Evolutionary conservation across 2,888 invertebrate genomes (phyloP).

Genomic region (Ommatoiulus sabulosus): DNA sequence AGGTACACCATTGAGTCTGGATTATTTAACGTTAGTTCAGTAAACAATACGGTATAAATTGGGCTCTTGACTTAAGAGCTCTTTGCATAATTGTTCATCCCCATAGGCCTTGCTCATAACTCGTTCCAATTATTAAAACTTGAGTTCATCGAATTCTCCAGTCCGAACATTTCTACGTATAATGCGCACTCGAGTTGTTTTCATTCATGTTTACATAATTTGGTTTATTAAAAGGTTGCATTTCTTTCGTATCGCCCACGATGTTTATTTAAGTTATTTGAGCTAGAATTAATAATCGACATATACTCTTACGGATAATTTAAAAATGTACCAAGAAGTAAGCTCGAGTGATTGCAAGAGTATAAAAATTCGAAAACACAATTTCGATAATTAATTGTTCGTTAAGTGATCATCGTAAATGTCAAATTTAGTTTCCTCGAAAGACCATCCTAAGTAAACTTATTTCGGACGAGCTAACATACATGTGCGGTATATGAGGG

Average conservation of each 20-base stretch:
- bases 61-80: slow-evolving; percentile 17
- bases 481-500: too few species aligned
- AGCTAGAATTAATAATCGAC: background rate
- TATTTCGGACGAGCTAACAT: too few species aligned
- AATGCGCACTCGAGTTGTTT: background rate
- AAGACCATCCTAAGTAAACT: too few species aligned
- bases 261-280: background rate
- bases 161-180: background rate
- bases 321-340: background rate
- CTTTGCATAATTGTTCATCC: background rate
- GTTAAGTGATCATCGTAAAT: background rate
- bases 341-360: too few species aligned
- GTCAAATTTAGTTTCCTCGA: too few species aligned
- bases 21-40: slow-evolving; percentile 9
- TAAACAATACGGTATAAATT: slow-evolving; percentile 4
- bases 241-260: background rate
- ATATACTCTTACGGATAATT: background rate
- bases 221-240: background rate
- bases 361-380: background rate
- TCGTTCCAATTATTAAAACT: background rate
- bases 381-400: background rate
- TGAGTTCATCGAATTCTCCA: background rate
- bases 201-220: background rate
- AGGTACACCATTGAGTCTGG: background rate
- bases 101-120: background rate